Evolutionary conservation across 2,888 invertebrate species (phyloP).

Genomic region (Watsonalla binaria): DNA sequence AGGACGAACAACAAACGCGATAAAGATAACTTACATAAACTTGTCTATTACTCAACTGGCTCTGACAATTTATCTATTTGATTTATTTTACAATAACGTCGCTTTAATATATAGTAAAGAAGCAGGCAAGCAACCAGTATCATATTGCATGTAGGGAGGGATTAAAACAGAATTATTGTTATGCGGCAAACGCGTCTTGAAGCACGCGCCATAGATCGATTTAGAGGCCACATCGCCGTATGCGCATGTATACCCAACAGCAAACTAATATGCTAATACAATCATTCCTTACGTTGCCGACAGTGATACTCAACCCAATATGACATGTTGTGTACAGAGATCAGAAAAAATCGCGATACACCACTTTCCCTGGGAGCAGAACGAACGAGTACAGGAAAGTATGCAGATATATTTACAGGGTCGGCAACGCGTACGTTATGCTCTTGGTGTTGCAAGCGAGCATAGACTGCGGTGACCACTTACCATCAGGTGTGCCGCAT

Average conservation of each 20-base stretch:
- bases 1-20: slow-evolving; percentile 28
- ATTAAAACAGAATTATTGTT: slow-evolving; percentile 42
- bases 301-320: background rate
- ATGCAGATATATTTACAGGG: too few species aligned
- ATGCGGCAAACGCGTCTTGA: slow-evolving; percentile 47
- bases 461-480: too few species aligned
- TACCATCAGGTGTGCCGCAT: too few species aligned
- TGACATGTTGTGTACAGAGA: background rate
- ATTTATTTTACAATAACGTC: background rate
- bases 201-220: slow-evolving; percentile 56
- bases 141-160: slow-evolving; percentile 29
- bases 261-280: slow-evolving; percentile 16
- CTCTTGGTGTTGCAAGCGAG: too few species aligned
- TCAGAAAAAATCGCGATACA: background rate
- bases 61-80: background rate
- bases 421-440: too few species aligned
- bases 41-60: background rate
- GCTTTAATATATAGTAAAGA: too few species aligned
- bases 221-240: slow-evolving; percentile 34
- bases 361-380: too few species aligned
- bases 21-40: background rate
- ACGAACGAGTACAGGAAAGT: too few species aligned
- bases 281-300: background rate
- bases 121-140: slow-evolving; percentile 16
- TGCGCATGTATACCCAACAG: slow-evolving; percentile 28